Conservation (phyloP, 2,888 invertebrate species). For the Gymnoscelis rufifasciata region DNA sequence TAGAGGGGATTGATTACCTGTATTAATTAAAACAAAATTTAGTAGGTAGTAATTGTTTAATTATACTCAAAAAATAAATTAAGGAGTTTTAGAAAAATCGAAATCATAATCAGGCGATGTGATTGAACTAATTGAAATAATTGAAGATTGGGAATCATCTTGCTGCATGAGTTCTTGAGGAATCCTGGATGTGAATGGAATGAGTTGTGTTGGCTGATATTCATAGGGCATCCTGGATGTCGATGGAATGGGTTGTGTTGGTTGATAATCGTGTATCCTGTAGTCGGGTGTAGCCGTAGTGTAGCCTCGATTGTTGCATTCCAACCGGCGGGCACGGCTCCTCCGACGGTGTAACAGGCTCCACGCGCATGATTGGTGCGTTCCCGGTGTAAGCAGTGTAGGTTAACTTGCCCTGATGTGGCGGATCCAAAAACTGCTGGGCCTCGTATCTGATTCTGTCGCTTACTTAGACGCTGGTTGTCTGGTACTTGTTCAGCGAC, state of each 20-base stretch:
- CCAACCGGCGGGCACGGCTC: background rate
- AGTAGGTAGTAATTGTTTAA: conserved; percentile 27
- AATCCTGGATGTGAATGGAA: conserved; percentile 25
- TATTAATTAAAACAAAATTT: conserved; percentile 30
- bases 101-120: conserved; percentile 28
- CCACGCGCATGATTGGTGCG: background rate
- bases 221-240: conserved; percentile 27
- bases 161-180: conserved; percentile 29
- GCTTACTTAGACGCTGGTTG: background rate
- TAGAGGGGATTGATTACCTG: no score
- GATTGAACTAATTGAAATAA: no score
- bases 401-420: background rate
- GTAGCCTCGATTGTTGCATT: background rate
- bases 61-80: conserved; percentile 29
- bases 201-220: conserved; percentile 11
- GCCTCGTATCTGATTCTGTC: conserved; percentile 1
- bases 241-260: conserved; percentile 9
- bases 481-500: background rate
- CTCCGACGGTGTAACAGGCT: conserved; percentile 2
- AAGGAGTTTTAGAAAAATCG: conserved; percentile 32
- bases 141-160: conserved; percentile 32
- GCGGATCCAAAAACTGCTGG: conserved; percentile 2
- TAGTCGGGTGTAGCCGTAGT: conserved; percentile 3
- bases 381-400: background rate
- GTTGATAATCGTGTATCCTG: conserved; percentile 6